A percentile compares a stretch with the other conserved stretches of the same genome.
Evolutionary conservation across 2,888 invertebrate genomes (phyloP).

Genomic region (Lissonota sp.): DNA sequence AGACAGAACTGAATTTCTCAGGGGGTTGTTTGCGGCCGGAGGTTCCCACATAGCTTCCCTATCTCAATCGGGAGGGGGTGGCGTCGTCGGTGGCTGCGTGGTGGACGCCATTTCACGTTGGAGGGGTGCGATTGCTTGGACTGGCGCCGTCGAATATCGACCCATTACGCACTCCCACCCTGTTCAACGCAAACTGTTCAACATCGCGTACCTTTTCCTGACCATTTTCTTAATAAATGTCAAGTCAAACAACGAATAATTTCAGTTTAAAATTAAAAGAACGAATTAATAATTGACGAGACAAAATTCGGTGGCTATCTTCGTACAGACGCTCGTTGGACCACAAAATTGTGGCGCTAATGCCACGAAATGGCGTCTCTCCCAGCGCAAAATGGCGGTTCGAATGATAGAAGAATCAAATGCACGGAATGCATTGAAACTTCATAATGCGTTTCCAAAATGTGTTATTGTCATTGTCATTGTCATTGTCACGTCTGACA

Average conservation of each 20-base stretch:
- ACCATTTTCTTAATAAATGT: too few species aligned
- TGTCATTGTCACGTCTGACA: conserved; percentile 25
- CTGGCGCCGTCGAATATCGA: conserved; percentile 73
- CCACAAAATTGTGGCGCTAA: background rate
- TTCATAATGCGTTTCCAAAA: too few species aligned
- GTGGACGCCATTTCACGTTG: conserved; percentile 58
- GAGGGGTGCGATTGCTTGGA: conserved; percentile 61
- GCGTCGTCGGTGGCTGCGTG: conserved; percentile 61
- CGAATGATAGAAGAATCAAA: too few species aligned
- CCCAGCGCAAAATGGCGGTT: background rate
- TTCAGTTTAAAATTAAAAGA: too few species aligned
- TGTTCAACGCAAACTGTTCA: conserved; percentile 29
- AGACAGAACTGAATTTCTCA: conserved; percentile 64
- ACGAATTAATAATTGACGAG: too few species aligned
- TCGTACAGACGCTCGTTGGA: background rate
- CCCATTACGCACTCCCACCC: conserved; percentile 67
- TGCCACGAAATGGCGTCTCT: background rate
- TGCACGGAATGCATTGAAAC: too few species aligned
- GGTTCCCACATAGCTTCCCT: conserved; percentile 27
- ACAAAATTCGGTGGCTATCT: too few species aligned
- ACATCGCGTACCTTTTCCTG: too few species aligned
- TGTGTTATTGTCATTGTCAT: too few species aligned
- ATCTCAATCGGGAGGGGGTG: conserved; percentile 56
- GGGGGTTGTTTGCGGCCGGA: conserved; percentile 49
- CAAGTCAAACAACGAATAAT: too few species aligned